phyloP scores from a whole-genome alignment of 2,797 vertebrate genomes.

The Balearica regulorum region DNA sequence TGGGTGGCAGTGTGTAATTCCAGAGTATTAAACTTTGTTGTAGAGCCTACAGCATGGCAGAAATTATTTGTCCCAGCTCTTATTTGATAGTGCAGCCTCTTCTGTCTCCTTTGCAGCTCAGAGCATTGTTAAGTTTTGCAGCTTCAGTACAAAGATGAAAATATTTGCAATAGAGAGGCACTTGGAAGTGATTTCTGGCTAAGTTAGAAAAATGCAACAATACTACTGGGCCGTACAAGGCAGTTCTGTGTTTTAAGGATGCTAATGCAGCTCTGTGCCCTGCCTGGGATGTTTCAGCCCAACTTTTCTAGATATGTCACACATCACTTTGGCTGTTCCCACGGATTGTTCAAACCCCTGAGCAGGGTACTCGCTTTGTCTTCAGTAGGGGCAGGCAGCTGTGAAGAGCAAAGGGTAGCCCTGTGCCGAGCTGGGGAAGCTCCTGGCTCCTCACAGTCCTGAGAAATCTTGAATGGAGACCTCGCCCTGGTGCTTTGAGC shows the following conservation, averaged over 20 bases:
- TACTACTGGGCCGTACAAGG: not conserved
- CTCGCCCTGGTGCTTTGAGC: not conserved
- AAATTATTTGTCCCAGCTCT: not conserved
- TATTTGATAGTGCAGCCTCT: not conserved
- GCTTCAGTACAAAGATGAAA: not conserved
- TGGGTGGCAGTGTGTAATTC: not conserved
- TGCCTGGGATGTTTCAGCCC: not conserved
- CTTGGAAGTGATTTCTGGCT: not conserved
- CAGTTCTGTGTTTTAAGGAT: not conserved
- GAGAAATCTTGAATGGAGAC: not conserved
- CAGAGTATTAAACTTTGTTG: slow-evolving; percentile 44
- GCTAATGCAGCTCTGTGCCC: not conserved
- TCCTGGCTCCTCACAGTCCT: not conserved
- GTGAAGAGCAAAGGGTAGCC: accelerated
- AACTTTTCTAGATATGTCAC: not conserved
- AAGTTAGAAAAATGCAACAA: not conserved
- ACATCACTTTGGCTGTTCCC: not conserved
- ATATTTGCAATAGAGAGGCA: not conserved
- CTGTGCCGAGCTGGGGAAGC: not conserved
- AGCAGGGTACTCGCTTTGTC: not conserved
- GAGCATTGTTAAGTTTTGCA: not conserved
- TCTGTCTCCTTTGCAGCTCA: not conserved
- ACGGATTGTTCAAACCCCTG: not conserved
- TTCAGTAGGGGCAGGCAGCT: not conserved
- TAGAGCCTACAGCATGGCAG: not conserved